These are phyloP conservation scores for Vultur gryphus DNA, from an alignment of 2,797 vertebrate genomes.

Conservation along the genomic window DNA sequence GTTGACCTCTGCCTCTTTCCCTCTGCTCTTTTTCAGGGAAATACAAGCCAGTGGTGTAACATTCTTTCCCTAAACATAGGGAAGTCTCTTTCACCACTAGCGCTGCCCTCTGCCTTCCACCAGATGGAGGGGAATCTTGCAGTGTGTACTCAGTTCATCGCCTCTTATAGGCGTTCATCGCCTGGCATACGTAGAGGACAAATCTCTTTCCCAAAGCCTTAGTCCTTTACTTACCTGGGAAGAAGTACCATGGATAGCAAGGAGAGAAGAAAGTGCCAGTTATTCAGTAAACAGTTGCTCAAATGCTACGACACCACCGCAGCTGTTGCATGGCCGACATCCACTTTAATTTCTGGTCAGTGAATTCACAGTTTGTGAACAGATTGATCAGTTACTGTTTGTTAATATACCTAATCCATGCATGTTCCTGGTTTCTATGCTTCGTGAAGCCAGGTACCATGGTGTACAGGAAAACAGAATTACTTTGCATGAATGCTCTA, in stretches of 20 bases:
- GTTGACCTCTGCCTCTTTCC: neutral
- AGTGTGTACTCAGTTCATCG: neutral
- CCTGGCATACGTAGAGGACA: neutral
- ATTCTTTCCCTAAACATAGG: neutral
- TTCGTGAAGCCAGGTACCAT: neutral
- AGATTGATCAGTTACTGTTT: conserved; percentile 44
- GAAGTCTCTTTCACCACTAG: neutral
- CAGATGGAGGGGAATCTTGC: neutral
- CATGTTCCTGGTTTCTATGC: neutral
- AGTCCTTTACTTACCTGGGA: neutral
- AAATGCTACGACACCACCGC: neutral
- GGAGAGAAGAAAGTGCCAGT: neutral
- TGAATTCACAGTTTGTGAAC: conserved; percentile 10
- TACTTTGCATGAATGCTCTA: conserved; percentile 52
- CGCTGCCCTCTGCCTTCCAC: neutral
- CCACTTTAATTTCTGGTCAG: conserved; percentile 1
- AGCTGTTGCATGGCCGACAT: neutral
- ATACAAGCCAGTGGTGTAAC: neutral
- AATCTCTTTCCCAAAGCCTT: neutral
- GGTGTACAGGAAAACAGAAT: conserved; percentile 36
- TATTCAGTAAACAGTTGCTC: neutral
- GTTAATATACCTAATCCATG: conserved; percentile 37
- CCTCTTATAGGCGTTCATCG: neutral
- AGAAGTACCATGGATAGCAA: neutral
- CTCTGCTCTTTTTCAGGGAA: neutral